Evolutionary conservation across 2,113 vertebrate genomes (phyloP), one percentile per base, ranked within the genome.

Genomic region (Hyla sarda): DNA sequence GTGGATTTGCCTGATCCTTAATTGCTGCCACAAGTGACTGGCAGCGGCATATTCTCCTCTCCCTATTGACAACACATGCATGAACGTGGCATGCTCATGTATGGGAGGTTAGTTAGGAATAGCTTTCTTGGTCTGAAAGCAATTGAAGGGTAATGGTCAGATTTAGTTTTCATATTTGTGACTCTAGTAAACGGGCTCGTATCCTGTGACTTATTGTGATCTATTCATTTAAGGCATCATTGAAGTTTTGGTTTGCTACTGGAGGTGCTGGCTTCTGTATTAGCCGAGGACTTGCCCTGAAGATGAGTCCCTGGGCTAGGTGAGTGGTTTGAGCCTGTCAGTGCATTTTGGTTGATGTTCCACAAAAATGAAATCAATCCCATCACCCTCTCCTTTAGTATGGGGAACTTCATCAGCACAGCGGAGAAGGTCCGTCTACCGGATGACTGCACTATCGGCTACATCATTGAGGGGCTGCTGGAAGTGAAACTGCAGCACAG

Each of bases 301-400:
- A 99, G 89, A 99, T 99, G 98, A 99, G 98, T 88, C 98, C 98
- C 0, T 99, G 98, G 98, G 97, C 98, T 87, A 98, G 98, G 98
- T 98, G 88, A 89, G 87, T 5, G 0, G n/a, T 0, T 25, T 37
- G 19, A 2, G 75, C 28, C 13, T 34, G 60, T 11, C 23, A 0
- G 19, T 2, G 0, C 10, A 50, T 69, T 0, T 47, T 7, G 58
- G 34, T 16, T 79, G 1, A 12, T 60, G 52, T n/a, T 41, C 6
- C 11, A 80, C 0, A 23, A 17, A 23, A 17, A 14, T 52, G 32
- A 41, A 30, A 19, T 32, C 2, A 32, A n/a, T 6, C 60, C 10
- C 32, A 28, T 19, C 23, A 25, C 19, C 10, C 45, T 45, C n/a
- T 12, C 16, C 62, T 23, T 72, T 54, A 99, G 98, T 92, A 90